Base-by-base conservation (phyloP, 2,888 invertebrate genomes). In the Meteorus cinctellus region DNA sequence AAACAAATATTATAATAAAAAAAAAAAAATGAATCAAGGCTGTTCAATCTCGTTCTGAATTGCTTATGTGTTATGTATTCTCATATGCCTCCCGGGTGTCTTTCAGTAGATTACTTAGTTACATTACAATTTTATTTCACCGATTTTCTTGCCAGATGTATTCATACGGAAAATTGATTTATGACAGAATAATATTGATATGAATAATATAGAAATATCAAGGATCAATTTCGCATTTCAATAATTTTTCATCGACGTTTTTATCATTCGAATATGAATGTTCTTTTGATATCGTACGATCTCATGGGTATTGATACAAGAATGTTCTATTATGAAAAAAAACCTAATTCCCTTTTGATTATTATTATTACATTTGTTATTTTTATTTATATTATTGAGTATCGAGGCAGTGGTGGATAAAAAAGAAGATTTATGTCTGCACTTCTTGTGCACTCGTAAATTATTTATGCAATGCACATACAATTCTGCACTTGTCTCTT, bases 11-110 rank as follows among this genome's bases (percentile, higher is more conserved):
- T 41, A 8, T 41, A 41, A 41, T 8, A 27, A 66, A n/a, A 63
- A 67, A n/a, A 63, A 67, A 72, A 51, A 60, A 68, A 68, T 67
- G 67, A 59, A 60, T 70, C 74, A 74, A 71, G 71, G 74, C 51
- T 45, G 34, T 48, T 51, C 29, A 62, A 27, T 59, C 27, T 48
- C 55, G 68, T 72, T 69, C 65, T 75, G 55, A 59, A 65, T 63
- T 70, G n/a, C 16, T 16, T 55, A 27, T 59, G 27, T 59, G 36
- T 34, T 55, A 55, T 55, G n/a, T 55, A 19, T 55, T n/a, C n/a
- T 48, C 10, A 48, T 55, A 8, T 55, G 36, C 65, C 65, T n/a
- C 6, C 36, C 36, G 19, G 36, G 65, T 55, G n/a, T 41, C 36
- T 41, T 65, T 65, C 19, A 6, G 55, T 55, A 55, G n/a, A 55